Conservation (phyloP, 2,797 vertebrate genomes). For the Clamator glandarius region DNA sequence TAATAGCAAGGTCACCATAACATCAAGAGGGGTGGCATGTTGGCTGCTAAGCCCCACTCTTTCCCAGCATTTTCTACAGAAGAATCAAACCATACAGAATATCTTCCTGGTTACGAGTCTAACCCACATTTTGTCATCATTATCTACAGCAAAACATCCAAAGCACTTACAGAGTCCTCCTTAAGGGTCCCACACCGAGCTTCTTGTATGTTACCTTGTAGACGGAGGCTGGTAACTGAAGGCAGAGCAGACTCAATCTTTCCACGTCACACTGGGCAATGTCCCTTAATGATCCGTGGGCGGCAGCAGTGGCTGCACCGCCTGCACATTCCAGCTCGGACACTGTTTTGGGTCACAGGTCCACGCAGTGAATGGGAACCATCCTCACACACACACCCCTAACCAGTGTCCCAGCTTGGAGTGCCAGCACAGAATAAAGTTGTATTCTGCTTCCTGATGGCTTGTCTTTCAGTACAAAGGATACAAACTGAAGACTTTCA, state of each 20-base stretch:
- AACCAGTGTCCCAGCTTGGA: background rate
- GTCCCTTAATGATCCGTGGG: background rate
- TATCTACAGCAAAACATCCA: background rate
- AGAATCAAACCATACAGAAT: background rate
- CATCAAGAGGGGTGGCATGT: background rate
- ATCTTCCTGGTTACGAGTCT: background rate
- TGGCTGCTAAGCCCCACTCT: background rate
- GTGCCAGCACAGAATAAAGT: accelerated
- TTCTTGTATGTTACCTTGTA: background rate
- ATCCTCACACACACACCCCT: background rate
- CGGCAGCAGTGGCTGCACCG: background rate
- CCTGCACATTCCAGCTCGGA: background rate
- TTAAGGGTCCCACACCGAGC: background rate
- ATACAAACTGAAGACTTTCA: background rate
- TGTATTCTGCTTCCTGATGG: background rate
- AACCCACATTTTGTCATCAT: background rate
- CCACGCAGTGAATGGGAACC: background rate
- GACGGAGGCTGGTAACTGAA: background rate
- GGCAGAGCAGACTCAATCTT: background rate
- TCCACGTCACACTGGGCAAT: background rate
- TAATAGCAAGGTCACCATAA: background rate
- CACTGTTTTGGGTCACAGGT: slow-evolving; percentile 13
- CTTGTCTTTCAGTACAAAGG: background rate
- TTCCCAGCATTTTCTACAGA: background rate
- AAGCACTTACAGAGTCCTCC: background rate